These are phyloP conservation scores for Aphis gossypii DNA, from an alignment of 1,140 invertebrate species.

Conservation along the genomic window DNA sequence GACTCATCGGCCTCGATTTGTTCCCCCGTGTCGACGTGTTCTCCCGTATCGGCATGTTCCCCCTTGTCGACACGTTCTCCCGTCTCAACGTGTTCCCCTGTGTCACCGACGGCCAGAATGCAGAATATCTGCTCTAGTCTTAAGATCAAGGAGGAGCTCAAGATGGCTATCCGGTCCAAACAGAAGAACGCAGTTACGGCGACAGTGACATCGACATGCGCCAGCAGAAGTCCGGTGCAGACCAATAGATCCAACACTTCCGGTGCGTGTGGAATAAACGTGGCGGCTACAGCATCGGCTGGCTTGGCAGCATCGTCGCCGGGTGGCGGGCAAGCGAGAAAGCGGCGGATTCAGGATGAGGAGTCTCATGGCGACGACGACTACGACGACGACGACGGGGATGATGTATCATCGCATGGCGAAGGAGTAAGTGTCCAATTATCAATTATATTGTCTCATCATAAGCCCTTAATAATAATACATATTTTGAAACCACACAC, in stretches of 20 bases:
- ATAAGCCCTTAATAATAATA: neutral
- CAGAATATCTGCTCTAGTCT: conserved; percentile 83
- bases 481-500: neutral
- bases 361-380: conserved; percentile 45
- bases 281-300: conserved; percentile 2
- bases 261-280: neutral
- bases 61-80: conserved; percentile 45
- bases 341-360: conserved; percentile 68
- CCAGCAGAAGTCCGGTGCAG: neutral
- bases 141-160: conserved; percentile 88
- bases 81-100: conserved; percentile 30
- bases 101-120: conserved; percentile 69
- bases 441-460: neutral
- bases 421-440: conserved; percentile 36
- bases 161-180: conserved; percentile 74
- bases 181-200: neutral
- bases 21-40: conserved; percentile 42
- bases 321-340: neutral
- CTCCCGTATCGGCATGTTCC: neutral
- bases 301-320: conserved; percentile 18
- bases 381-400: conserved; percentile 59
- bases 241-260: neutral
- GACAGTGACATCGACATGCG: neutral
- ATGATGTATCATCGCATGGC: conserved; percentile 60
- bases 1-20: conserved; percentile 55